Percentiles rank a stretch among this genome's conserved stretches.
Evolutionary conservation across 2,888 invertebrate genomes (phyloP).

Genomic region (Limenitis camilla): DNA sequence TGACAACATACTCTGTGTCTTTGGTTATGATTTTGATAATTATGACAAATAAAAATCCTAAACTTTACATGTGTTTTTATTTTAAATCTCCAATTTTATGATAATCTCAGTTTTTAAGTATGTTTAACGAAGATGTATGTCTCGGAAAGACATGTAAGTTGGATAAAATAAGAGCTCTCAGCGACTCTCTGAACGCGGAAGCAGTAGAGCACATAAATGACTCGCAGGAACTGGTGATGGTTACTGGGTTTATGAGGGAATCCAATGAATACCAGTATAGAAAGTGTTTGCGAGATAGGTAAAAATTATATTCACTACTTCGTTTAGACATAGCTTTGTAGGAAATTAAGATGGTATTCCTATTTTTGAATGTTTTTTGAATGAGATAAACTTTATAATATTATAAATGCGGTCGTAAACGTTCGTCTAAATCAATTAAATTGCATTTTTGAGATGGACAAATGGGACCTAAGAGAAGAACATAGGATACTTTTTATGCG

Average conservation of each 20-base stretch:
- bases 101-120: slow-evolving; percentile 17
- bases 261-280: slow-evolving; percentile 51
- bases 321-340: background rate
- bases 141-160: slow-evolving; percentile 32
- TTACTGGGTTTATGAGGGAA: slow-evolving; percentile 53
- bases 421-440: no score
- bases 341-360: background rate
- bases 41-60: background rate
- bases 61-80: background rate
- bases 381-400: no score
- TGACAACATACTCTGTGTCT: no score
- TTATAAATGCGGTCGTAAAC: no score
- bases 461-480: no score
- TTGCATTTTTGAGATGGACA: no score
- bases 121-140: slow-evolving; percentile 40
- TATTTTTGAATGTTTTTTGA: no score
- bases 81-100: background rate
- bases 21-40: no score
- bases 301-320: no score
- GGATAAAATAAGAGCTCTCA: slow-evolving; percentile 35
- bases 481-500: no score
- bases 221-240: slow-evolving; percentile 53
- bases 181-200: slow-evolving; percentile 44
- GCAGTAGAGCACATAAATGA: slow-evolving; percentile 53
- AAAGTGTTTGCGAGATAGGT: slow-evolving; percentile 52